Base-by-base conservation (phyloP, 2,113 vertebrate species). In the Hipposideros armiger region DNA sequence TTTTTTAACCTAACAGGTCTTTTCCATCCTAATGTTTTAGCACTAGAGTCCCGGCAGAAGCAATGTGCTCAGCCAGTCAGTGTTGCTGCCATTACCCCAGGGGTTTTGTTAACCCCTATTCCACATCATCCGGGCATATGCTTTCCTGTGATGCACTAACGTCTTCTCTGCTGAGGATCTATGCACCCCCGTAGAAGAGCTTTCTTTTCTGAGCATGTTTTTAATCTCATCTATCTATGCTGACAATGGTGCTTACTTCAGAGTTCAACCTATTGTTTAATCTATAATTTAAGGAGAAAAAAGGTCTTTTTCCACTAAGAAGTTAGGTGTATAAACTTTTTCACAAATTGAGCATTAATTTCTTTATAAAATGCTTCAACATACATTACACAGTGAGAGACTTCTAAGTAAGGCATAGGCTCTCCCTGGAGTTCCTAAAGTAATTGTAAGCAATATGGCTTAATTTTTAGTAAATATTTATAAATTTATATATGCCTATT, bases 1-100 rank as follows among this genome's bases (percentile, higher is more conserved):
- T 66, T 92, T 69, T 81, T 91, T 60, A 93, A 89, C 11, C 47
- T 62, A 84, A 82, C 45, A 87, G 72, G 77, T 40, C 30, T 80
- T 89, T 72, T 32, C 73, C n/a, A 88, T 52, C 47, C 24, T 20
- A 66, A 54, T 64, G 30, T 92, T 92, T 90, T 28, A 93, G 66
- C 45, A 47, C 40, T 45, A 26, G 1, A 15, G 24, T 24, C 22
- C 26, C 32, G 20, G 8, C 9, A 88, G 82, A 91, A 73, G 28
- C 56, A 86, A 32, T 28, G 20, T 0, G 32, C 52, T 76, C 69
- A 94, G 67, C 45, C 30, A 36, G 36, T 36, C 22, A 45, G 24
- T 10, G 64, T 64, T 22, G 28, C 7, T 32, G 69, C 5, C 22
- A n/a, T 47, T 40, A 28, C 42, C 89, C 85, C 78, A 52, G n/a